These are phyloP conservation scores for Gymnarchus niloticus DNA, from an alignment of 2,113 vertebrate species.

Conservation along the genomic window DNA sequence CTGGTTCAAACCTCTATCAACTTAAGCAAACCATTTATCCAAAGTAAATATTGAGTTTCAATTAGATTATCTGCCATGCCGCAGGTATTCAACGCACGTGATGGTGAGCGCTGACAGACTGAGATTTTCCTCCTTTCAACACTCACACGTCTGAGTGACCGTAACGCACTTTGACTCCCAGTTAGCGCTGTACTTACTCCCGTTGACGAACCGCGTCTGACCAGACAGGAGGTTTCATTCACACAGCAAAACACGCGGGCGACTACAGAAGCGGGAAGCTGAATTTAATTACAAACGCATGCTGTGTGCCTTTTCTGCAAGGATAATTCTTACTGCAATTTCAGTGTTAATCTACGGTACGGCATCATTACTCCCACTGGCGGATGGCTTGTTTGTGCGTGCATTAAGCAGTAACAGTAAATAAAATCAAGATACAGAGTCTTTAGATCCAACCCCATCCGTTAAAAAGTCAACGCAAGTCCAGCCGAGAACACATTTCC, in stretches of 20 bases:
- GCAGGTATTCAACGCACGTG: not conserved
- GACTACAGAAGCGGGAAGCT: not conserved
- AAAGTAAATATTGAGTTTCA: conserved; percentile 22
- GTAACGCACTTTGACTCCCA: not conserved
- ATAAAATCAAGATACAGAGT: not conserved
- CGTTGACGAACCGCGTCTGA: not conserved
- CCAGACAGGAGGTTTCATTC: not conserved
- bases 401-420: not conserved
- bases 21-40: conserved; percentile 5
- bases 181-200: not conserved
- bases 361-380: not conserved
- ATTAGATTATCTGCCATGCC: not conserved
- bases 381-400: not conserved
- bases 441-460: not conserved
- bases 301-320: not conserved
- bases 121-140: not conserved
- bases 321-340: not conserved
- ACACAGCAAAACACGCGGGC: not conserved
- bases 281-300: not conserved
- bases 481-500: not conserved
- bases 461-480: not conserved
- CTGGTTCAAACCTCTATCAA: not conserved
- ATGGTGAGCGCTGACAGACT: not conserved
- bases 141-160: not conserved
- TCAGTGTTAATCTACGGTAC: not conserved